Evolutionary conservation across 2,888 invertebrate species (phyloP).

Genomic region (Malacosoma neustria): DNA sequence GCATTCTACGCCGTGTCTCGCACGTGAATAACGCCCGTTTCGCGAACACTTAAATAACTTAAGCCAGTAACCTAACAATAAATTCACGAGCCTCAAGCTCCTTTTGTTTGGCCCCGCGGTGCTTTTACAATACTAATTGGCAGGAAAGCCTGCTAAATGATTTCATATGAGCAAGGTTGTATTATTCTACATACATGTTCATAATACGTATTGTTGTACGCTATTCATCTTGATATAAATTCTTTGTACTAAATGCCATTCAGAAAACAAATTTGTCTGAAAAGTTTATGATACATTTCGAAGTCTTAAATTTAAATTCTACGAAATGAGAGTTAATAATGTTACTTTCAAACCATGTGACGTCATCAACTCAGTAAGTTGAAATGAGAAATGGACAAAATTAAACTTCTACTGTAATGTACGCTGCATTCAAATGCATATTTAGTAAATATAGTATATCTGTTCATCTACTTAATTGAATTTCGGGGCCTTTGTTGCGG

Average conservation of each 20-base stretch:
- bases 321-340: not conserved
- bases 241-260: not conserved
- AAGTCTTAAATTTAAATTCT: not conserved
- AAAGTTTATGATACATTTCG: slow-evolving; percentile 1
- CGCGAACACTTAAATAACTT: slow-evolving; percentile 66
- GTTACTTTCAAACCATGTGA: not conserved
- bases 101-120: slow-evolving; percentile 52
- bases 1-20: slow-evolving; percentile 57
- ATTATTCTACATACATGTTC: not conserved
- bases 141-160: slow-evolving; percentile 57
- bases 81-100: slow-evolving; percentile 55
- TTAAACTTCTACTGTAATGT: slow-evolving; percentile 7
- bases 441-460: slow-evolving; percentile 42
- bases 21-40: slow-evolving; percentile 62
- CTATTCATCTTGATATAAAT: not conserved
- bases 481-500: slow-evolving; percentile 62
- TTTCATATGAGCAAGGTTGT: slow-evolving; percentile 35
- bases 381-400: slow-evolving; percentile 1
- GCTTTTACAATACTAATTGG: slow-evolving; percentile 60
- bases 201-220: not conserved
- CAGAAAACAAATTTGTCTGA: slow-evolving; percentile 5
- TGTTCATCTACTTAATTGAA: slow-evolving; percentile 57
- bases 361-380: not conserved
- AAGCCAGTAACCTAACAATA: slow-evolving; percentile 65
- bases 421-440: slow-evolving; percentile 30